phyloP scores from a whole-genome alignment of 2,888 invertebrate species.

The Acronicta psi region DNA sequence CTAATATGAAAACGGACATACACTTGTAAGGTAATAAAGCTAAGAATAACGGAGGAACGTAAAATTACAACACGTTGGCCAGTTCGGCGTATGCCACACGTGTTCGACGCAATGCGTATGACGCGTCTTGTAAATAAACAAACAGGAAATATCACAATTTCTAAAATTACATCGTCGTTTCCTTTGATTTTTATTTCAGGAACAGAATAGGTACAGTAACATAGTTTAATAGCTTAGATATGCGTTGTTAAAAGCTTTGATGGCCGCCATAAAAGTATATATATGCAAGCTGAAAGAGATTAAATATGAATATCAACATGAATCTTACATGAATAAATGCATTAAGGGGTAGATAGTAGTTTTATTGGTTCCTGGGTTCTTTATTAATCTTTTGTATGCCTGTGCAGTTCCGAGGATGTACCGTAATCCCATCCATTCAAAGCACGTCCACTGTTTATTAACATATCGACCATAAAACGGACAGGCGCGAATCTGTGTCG shows the following conservation, averaged over 20 bases:
- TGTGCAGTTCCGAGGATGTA: slow-evolving; percentile 48
- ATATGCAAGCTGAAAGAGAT: slow-evolving; percentile 19
- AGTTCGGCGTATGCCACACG: slow-evolving; percentile 69
- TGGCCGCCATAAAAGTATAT: slow-evolving; percentile 26
- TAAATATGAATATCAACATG: slow-evolving; percentile 30
- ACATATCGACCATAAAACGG: slow-evolving; percentile 83
- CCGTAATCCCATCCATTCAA: slow-evolving; percentile 77
- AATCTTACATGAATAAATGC: slow-evolving; percentile 20
- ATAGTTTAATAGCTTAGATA: slow-evolving; percentile 28
- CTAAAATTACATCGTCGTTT: slow-evolving; percentile 34
- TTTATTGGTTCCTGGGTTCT: slow-evolving; percentile 43
- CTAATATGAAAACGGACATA: slow-evolving; percentile 52
- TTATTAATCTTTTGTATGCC: slow-evolving; percentile 59
- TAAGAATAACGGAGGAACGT: slow-evolving; percentile 74
- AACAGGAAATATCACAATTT: slow-evolving; percentile 47
- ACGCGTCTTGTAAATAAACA: slow-evolving; percentile 53
- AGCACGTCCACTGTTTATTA: slow-evolving; percentile 84
- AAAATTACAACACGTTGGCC: slow-evolving; percentile 68
- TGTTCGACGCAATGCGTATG: slow-evolving; percentile 62
- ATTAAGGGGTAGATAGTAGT: slow-evolving; percentile 27
- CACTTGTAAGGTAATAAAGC: slow-evolving; percentile 67
- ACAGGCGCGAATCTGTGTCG: slow-evolving; percentile 74
- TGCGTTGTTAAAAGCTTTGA: slow-evolving; percentile 42
- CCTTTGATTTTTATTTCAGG: slow-evolving; percentile 42
- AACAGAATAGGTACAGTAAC: slow-evolving; percentile 10